phyloP scores from a whole-genome alignment of 2,797 vertebrate species.

The Brachyrhaphis roseni region DNA sequence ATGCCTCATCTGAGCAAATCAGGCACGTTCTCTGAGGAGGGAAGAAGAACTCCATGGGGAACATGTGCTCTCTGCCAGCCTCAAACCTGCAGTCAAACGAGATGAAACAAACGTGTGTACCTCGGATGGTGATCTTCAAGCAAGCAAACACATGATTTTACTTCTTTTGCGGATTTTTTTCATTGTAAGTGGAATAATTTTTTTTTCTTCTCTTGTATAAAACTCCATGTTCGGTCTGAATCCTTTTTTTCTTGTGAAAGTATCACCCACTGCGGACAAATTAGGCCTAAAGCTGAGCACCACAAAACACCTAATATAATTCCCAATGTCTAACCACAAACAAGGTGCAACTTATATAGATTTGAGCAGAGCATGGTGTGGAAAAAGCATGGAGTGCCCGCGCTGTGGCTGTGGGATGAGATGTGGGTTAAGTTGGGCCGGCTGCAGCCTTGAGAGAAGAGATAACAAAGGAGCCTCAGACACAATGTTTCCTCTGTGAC shows the following conservation, averaged over 20 bases:
- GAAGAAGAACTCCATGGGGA: conserved; percentile 97
- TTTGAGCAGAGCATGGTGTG: not conserved
- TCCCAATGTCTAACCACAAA: conserved; percentile 23
- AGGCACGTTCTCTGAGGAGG: conserved; percentile 95
- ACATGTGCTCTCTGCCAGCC: conserved; percentile 85
- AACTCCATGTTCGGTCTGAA: not conserved
- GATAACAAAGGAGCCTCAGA: conserved; percentile 77
- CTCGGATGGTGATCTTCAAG: not conserved
- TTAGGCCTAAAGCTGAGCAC: conserved; percentile 1
- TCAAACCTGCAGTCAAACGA: conserved; percentile 83
- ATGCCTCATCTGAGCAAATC: conserved; percentile 97
- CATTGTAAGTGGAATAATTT: not conserved
- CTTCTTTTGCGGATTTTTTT: not conserved
- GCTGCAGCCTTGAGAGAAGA: conserved; percentile 64
- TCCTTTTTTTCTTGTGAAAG: conserved; percentile 1
- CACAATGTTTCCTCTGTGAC: conserved; percentile 75
- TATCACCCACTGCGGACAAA: conserved; percentile 4
- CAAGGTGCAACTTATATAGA: conserved; percentile 16
- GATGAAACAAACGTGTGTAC: not conserved
- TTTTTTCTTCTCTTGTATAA: not conserved
- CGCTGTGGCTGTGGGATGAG: not conserved
- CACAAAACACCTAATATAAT: conserved; percentile 5
- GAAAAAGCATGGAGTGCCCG: conserved; percentile 48
- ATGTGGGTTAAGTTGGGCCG: conserved; percentile 1
- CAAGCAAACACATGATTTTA: not conserved